Evolutionary conservation across 2,113 vertebrate genomes (phyloP), one percentile per base, ranked within the genome.

Genomic region (Brachyhypopomus gauderio): DNA sequence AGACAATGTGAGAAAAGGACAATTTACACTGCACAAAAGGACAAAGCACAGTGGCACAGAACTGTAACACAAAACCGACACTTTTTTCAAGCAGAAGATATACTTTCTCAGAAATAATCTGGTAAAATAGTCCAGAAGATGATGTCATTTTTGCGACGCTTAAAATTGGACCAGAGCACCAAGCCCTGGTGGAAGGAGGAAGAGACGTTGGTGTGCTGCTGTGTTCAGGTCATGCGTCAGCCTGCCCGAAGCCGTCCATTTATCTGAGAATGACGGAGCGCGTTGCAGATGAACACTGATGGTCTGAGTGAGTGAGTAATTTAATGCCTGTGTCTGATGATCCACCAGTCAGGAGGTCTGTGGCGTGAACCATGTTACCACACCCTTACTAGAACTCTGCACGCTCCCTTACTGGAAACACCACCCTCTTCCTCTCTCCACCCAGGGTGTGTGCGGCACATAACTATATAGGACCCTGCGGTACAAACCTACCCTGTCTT

Each of bases 371-470:
- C 90, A 92, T 92, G 86, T 82, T 92, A 90, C 93, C 89, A 87
- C 76, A 79, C 80, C 76, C 80, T 92, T 92, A 91, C 92, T 89
- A 91, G 91, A 90, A 92, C 87, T 87, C 87, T 79, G 85, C 84
- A 87, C 87, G 85, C 85, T 86, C 75, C 78, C 77, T 93, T 93
- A 88, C 92, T 83, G 91, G 90, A 93, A 93, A 52, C 75, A 62
- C 76, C 60, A 71, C 75, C 86, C 87, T 74, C 67, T 63, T 25
- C 69, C 70, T 55, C 79, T 78, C 83, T 81, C 72, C 63, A 76
- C 52, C 72, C 27, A n/a, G 34, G 27, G 48, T 69, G 17, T 27
- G 59, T 27, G 38, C 30, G 20, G 77, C 60, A 80, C 22, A 14
- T 20, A 27, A 60, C 66, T 79, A 38, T 79, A 75, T 58, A n/a